A percentile compares a stretch with the other conserved stretches of the same genome.
These are phyloP conservation scores for Sciurus niger DNA, from an alignment of 2,113 vertebrate genomes.

Conservation along the genomic window DNA sequence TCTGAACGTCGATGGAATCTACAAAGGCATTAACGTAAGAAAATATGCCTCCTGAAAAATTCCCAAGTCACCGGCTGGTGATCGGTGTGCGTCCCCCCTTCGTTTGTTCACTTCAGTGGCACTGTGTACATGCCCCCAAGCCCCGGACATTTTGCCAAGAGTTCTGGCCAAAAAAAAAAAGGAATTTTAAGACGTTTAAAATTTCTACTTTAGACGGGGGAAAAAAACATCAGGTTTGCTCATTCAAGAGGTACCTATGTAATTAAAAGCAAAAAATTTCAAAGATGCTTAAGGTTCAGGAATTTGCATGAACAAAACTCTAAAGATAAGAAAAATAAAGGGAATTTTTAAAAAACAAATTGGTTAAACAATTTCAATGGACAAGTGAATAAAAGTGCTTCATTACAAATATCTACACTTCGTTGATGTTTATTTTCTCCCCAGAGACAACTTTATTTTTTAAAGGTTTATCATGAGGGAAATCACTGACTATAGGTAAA, in stretches of 20 bases:
- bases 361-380: slow-evolving; percentile 8
- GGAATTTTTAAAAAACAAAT: slow-evolving; percentile 22
- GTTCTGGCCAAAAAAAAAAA: neutral
- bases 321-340: slow-evolving; percentile 1
- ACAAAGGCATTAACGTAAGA: slow-evolving; percentile 81
- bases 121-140: neutral
- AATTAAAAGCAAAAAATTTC: slow-evolving; percentile 67
- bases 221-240: neutral
- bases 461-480: slow-evolving; percentile 83
- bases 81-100: neutral
- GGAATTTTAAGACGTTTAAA: slow-evolving; percentile 57
- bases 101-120: slow-evolving; percentile 30
- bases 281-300: neutral
- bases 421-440: slow-evolving; percentile 80
- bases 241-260: neutral
- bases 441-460: slow-evolving; percentile 82
- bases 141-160: slow-evolving; percentile 22
- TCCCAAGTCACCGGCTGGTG: slow-evolving; percentile 59
- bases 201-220: neutral
- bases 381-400: slow-evolving; percentile 39
- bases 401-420: slow-evolving; percentile 31
- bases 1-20: slow-evolving; percentile 75
- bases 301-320: slow-evolving; percentile 41
- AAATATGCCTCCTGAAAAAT: slow-evolving; percentile 80
- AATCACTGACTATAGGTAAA: slow-evolving; percentile 79